Percentiles rank a stretch among this genome's conserved stretches.
phyloP scores from a whole-genome alignment of 2,797 vertebrate species.

The Premnoplex brunnescens region DNA sequence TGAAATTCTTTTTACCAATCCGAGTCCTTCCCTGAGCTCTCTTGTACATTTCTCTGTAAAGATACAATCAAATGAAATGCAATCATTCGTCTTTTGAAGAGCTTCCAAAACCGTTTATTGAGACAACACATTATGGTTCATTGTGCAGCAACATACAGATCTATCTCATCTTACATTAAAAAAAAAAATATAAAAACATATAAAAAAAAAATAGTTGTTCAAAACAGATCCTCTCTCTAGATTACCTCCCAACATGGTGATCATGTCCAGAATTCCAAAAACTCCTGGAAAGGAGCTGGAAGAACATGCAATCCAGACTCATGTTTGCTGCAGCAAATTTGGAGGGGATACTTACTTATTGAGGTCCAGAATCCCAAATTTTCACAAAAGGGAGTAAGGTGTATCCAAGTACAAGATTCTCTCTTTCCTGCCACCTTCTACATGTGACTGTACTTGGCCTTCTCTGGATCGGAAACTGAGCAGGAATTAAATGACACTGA shows the following conservation, averaged over 20 bases:
- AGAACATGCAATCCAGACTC: background rate
- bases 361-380: background rate
- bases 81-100: background rate
- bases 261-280: background rate
- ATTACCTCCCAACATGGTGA: background rate
- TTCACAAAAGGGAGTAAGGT: background rate
- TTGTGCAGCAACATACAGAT: background rate
- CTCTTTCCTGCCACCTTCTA: background rate
- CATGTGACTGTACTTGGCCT: background rate
- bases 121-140: background rate
- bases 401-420: background rate
- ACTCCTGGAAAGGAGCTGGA: background rate
- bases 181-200: background rate
- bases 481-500: background rate
- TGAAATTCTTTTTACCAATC: conserved; percentile 92
- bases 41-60: conserved; percentile 91
- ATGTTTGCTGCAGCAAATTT: background rate
- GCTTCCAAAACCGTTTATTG: background rate
- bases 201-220: background rate
- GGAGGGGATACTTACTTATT: background rate
- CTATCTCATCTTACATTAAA: background rate
- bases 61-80: background rate
- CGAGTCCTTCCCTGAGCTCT: conserved; percentile 91
- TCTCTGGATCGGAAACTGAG: background rate
- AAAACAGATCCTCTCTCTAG: background rate